Conservation (phyloP, 2,888 invertebrate species). For the Folsomia manolachei region DNA sequence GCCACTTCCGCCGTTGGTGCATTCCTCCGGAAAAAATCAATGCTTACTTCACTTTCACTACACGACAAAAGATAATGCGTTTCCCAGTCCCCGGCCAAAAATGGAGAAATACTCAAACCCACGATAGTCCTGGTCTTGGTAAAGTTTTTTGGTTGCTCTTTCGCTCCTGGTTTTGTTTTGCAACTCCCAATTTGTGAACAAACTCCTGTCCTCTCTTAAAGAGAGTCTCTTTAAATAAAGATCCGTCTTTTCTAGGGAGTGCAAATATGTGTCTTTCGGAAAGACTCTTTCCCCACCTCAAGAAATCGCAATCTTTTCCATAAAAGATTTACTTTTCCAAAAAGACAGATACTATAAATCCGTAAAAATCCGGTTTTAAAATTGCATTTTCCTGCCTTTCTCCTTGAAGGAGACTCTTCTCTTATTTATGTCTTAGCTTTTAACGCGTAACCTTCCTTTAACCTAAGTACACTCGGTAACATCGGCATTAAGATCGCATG, state of each 20-base stretch:
- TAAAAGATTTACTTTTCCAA: too few relatives aligned
- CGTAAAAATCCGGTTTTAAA: neutral
- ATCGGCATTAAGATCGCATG: neutral
- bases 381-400: neutral
- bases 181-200: neutral
- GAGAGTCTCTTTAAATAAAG: too few relatives aligned
- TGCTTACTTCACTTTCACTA: neutral
- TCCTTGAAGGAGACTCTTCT: too few relatives aligned
- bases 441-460: too few relatives aligned
- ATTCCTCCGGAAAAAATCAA: neutral
- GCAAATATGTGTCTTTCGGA: neutral
- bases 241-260: neutral
- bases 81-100: neutral
- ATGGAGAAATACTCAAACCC: too few relatives aligned
- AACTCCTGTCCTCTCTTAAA: too few relatives aligned
- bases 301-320: too few relatives aligned
- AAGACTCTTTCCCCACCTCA: too few relatives aligned
- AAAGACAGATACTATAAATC: too few relatives aligned
- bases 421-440: too few relatives aligned
- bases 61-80: neutral
- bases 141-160: neutral
- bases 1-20: neutral
- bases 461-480: too few relatives aligned
- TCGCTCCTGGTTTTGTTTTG: neutral
- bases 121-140: neutral